These are phyloP conservation scores for Ovibos moschatus DNA, from an alignment of 2,113 vertebrate species.

Conservation along the genomic window DNA sequence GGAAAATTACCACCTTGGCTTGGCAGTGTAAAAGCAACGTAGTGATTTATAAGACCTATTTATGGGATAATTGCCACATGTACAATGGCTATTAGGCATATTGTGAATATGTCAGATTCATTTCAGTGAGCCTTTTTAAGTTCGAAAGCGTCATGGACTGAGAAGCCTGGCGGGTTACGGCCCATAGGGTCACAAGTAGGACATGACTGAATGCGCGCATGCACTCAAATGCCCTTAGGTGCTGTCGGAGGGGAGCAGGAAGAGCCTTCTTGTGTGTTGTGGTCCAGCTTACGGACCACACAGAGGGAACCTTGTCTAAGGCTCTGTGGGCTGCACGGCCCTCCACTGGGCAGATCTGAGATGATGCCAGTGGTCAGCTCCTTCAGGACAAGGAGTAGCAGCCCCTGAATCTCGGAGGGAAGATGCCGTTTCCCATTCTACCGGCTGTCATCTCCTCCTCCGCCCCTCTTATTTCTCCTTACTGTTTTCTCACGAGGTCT, in stretches of 20 bases:
- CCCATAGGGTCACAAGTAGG: not conserved
- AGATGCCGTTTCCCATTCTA: accelerated
- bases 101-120: slow-evolving; percentile 49
- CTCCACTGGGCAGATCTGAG: not conserved
- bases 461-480: accelerated
- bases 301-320: not conserved
- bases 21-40: slow-evolving; percentile 16
- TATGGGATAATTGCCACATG: slow-evolving; percentile 35
- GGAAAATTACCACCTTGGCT: slow-evolving; percentile 51
- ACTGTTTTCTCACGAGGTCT: not conserved
- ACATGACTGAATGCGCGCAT: not conserved
- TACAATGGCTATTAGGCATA: slow-evolving; percentile 42
- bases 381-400: not conserved
- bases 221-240: not conserved
- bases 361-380: accelerated
- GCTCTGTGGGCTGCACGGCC: not conserved
- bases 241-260: not conserved
- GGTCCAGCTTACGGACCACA: not conserved
- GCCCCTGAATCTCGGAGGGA: too few species aligned
- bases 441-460: accelerated
- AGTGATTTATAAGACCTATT: slow-evolving; percentile 57
- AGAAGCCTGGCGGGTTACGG: not conserved
- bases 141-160: not conserved
- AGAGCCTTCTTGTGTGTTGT: not conserved
- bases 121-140: slow-evolving; percentile 48